A percentile compares a stretch with the other conserved stretches of the same genome.
Evolutionary conservation across 2,113 vertebrate genomes (phyloP).

Genomic region (Coptodon bakossiorum): DNA sequence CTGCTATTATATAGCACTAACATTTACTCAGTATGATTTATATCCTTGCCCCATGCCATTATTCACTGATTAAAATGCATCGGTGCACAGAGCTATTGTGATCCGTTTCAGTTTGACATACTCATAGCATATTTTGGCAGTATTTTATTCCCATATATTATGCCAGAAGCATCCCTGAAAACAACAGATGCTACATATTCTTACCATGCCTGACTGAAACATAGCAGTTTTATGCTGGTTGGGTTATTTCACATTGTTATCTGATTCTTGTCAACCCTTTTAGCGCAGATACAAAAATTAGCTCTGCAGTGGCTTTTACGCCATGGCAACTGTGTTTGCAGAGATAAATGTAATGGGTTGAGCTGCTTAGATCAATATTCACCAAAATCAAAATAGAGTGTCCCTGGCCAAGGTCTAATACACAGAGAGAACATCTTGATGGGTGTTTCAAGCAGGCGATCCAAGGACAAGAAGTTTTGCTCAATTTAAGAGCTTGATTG

Average conservation of each 20-base stretch:
- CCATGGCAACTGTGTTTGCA: slow-evolving; percentile 27
- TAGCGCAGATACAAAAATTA: slow-evolving; percentile 8
- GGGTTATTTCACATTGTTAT: slow-evolving; percentile 8
- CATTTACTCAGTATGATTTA: neutral
- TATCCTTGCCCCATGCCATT: neutral
- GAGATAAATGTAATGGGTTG: slow-evolving; percentile 15
- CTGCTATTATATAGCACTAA: neutral
- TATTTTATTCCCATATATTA: neutral
- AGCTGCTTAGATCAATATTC: slow-evolving; percentile 25
- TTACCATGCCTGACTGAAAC: neutral
- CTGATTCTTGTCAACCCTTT: slow-evolving; percentile 28
- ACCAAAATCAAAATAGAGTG: slow-evolving; percentile 1
- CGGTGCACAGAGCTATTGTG: neutral
- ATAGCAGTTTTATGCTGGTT: neutral
- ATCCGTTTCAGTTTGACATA: neutral
- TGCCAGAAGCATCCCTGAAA: neutral
- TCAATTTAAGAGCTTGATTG: neutral
- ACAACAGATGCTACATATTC: neutral
- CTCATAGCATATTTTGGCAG: neutral
- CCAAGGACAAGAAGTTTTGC: neutral
- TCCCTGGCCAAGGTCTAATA: neutral
- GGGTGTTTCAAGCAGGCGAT: neutral
- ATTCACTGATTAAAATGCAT: slow-evolving; percentile 1
- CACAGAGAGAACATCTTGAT: neutral
- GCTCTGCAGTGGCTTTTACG: neutral